Evolutionary conservation across 2,888 invertebrate genomes (phyloP).

Genomic region (Hydroisotoma schaefferi): DNA sequence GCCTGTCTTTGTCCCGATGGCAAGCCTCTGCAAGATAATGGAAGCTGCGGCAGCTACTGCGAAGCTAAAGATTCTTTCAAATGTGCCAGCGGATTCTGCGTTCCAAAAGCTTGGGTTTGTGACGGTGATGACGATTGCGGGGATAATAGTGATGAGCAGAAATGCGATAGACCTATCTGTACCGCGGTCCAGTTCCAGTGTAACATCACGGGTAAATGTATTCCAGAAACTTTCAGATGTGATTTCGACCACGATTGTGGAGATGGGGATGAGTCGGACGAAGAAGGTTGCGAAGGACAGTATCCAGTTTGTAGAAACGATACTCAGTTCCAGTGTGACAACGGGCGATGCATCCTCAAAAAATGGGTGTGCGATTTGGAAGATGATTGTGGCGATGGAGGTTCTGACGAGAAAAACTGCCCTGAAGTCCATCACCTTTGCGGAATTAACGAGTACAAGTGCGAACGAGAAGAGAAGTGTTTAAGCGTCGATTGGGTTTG

Average conservation of each 20-base stretch:
- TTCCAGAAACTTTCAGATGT: slow-evolving; percentile 54
- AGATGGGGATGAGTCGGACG: slow-evolving; percentile 63
- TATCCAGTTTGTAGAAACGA: slow-evolving; percentile 53
- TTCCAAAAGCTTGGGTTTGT: slow-evolving; percentile 17
- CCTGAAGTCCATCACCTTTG: not conserved
- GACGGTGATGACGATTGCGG: slow-evolving; percentile 21
- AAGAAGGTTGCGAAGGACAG: slow-evolving; percentile 58
- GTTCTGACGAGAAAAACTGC: slow-evolving; percentile 33
- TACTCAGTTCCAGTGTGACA: slow-evolving; percentile 60
- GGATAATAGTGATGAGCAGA: slow-evolving; percentile 30
- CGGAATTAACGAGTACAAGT: slow-evolving; percentile 22
- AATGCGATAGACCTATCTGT: slow-evolving; percentile 23
- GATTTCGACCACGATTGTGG: slow-evolving; percentile 74
- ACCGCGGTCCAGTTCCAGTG: slow-evolving; percentile 34
- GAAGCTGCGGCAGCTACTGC: slow-evolving; percentile 58
- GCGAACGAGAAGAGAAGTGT: slow-evolving; percentile 11
- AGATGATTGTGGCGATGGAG: slow-evolving; percentile 63
- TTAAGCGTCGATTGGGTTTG: slow-evolving; percentile 22
- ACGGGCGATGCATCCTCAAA: slow-evolving; percentile 60
- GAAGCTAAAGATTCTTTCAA: slow-evolving; percentile 2
- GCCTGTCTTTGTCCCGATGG: slow-evolving; percentile 76
- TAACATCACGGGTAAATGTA: slow-evolving; percentile 15
- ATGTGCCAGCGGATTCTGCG: slow-evolving; percentile 13
- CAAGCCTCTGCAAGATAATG: slow-evolving; percentile 60
- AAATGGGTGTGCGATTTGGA: slow-evolving; percentile 65